Evolutionary conservation across 2,113 vertebrate species (phyloP).

Genomic region (Tichodroma muraria): DNA sequence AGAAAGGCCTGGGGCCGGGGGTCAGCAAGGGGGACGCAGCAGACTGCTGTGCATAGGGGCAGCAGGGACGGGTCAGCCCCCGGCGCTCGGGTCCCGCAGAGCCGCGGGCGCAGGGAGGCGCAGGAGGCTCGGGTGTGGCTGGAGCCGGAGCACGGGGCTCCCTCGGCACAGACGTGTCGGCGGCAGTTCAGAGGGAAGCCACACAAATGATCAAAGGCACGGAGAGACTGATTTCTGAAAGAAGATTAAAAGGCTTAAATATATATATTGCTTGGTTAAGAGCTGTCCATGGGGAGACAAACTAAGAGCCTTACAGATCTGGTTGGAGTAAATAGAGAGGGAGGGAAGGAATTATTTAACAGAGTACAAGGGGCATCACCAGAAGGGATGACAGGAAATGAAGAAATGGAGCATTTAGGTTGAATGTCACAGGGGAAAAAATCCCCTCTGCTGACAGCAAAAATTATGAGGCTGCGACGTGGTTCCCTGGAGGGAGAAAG

Average conservation of each 20-base stretch:
- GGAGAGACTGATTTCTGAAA: conserved; percentile 20
- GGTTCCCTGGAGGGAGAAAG: conserved; percentile 25
- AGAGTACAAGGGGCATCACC: conserved; percentile 43
- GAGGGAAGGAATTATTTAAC: conserved; percentile 53
- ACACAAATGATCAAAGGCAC: conserved; percentile 31
- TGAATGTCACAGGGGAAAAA: conserved; percentile 54
- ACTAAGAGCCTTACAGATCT: conserved; percentile 43
- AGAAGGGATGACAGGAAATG: conserved; percentile 50
- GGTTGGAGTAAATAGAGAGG: conserved; percentile 39
- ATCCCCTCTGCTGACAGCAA: conserved; percentile 41
- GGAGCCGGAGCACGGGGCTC: accelerated
- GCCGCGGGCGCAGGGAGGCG: background rate
- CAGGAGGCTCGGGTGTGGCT: background rate
- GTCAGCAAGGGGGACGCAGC: background rate
- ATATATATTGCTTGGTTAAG: conserved; percentile 50
- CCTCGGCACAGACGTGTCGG: background rate
- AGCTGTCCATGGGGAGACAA: conserved; percentile 42
- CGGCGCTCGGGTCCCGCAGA: accelerated
- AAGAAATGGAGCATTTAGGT: conserved; percentile 51
- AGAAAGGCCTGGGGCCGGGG: background rate
- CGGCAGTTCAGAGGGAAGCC: background rate
- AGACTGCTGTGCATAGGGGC: accelerated
- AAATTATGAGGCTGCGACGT: conserved; percentile 21
- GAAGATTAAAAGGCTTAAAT: conserved; percentile 60
- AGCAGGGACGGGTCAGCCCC: accelerated